A percentile compares a stretch with the other conserved stretches of the same genome.
Conservation (phyloP, 1,140 invertebrate species). For the Stratiolaelaps scimitus region DNA sequence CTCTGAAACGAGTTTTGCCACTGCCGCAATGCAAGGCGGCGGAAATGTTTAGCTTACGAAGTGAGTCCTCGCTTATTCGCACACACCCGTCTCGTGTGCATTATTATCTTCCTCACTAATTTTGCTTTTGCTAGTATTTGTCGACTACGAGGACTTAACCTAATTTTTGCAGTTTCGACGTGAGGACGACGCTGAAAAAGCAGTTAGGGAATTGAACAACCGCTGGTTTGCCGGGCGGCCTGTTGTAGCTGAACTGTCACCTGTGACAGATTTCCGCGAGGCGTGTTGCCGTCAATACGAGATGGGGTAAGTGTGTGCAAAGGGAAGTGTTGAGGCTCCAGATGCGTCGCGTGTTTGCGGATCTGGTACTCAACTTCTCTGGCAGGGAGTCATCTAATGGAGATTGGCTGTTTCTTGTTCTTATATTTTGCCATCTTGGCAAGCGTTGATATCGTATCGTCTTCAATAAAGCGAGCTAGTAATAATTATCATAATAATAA, state of each 20-base stretch:
- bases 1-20: too few species aligned
- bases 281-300: conserved; percentile 98
- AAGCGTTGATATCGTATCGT: too few species aligned
- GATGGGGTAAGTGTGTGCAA: conserved; percentile 58
- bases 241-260: conserved; percentile 91
- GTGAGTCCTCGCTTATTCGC: too few species aligned
- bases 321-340: not conserved
- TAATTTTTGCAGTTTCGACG: conserved; percentile 60
- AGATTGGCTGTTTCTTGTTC: not conserved
- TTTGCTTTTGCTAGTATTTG: too few species aligned
- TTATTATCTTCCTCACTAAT: too few species aligned
- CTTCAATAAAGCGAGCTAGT: too few species aligned
- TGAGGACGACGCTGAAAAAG: conserved; percentile 95
- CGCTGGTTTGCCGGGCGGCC: conserved; percentile 98
- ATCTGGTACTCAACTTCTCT: too few species aligned
- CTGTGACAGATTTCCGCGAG: conserved; percentile 96
- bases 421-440: conserved; percentile 4
- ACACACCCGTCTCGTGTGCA: too few species aligned
- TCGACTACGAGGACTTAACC: too few species aligned
- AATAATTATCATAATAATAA: too few species aligned
- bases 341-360: not conserved
- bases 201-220: conserved; percentile 90
- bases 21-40: too few species aligned
- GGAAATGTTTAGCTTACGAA: too few species aligned
- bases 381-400: conserved; percentile 9